Conservation (phyloP, 2,113 vertebrate genomes). For the Xiphias gladius region DNA sequence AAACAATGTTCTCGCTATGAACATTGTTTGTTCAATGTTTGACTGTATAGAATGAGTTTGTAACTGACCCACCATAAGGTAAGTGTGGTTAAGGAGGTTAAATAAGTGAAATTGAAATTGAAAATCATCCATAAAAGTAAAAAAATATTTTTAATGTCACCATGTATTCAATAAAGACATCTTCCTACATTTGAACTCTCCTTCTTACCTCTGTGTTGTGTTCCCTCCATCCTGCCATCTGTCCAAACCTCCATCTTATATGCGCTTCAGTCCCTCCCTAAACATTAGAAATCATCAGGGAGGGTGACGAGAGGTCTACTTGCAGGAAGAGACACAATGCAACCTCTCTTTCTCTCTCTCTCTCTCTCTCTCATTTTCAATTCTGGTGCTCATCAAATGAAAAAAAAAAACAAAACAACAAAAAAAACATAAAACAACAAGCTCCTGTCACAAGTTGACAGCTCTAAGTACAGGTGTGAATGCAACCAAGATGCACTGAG, state of each 20-base stretch:
- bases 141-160: not conserved
- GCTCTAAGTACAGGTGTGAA: no score
- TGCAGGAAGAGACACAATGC: constrained; percentile 28
- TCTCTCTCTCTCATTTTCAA: no score
- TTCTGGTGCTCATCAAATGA: constrained; percentile 26
- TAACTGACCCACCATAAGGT: not conserved
- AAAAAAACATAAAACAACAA: no score
- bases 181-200: not conserved
- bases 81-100: not conserved
- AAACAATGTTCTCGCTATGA: not conserved
- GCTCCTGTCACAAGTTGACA: no score
- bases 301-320: constrained; percentile 42
- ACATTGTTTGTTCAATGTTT: no score
- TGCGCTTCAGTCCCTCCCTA: constrained; percentile 13
- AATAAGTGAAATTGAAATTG: no score
- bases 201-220: not conserved
- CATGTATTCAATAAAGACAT: not conserved
- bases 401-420: constrained; percentile 26
- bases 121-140: not conserved
- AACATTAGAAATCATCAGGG: constrained; percentile 47
- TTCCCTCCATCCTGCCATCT: not conserved
- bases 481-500: no score
- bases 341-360: no score
- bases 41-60: not conserved
- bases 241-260: constrained; percentile 3